These are phyloP conservation scores for Amiota mariae DNA, from an alignment of 2,888 invertebrate species.

Conservation along the genomic window DNA sequence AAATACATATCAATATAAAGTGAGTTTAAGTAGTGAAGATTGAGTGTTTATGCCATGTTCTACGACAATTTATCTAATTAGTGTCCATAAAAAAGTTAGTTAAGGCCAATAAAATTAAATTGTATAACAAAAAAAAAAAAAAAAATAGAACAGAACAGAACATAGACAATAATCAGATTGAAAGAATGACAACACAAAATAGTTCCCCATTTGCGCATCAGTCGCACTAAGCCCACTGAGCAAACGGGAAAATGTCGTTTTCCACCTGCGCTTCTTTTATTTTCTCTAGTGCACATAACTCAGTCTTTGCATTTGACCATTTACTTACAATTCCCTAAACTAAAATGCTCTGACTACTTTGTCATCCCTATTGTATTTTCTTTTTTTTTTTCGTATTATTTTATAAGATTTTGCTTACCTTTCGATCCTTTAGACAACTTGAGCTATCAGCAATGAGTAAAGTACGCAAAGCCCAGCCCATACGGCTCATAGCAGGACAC, in stretches of 20 bases:
- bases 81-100: conserved; percentile 31
- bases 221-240: not conserved
- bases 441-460: conserved; percentile 79
- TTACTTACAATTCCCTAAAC: no score
- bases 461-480: conserved; percentile 82
- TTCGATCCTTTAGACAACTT: conserved; percentile 79
- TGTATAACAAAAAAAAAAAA: not conserved
- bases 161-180: no score
- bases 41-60: not conserved
- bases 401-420: conserved; percentile 71
- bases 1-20: not conserved
- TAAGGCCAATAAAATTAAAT: conserved; percentile 4
- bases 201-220: conserved; percentile 21
- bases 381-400: not conserved
- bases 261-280: not conserved
- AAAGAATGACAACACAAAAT: not conserved
- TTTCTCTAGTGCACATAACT: not conserved
- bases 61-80: conserved; percentile 26
- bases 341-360: no score
- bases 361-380: not conserved
- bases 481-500: conserved; percentile 79
- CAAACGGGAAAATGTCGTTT: not conserved
- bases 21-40: not conserved
- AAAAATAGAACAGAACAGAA: not conserved
- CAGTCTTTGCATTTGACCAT: not conserved